Evolutionary conservation across 2,113 vertebrate genomes (phyloP).

Genomic region (Ramphastos sulfuratus): DNA sequence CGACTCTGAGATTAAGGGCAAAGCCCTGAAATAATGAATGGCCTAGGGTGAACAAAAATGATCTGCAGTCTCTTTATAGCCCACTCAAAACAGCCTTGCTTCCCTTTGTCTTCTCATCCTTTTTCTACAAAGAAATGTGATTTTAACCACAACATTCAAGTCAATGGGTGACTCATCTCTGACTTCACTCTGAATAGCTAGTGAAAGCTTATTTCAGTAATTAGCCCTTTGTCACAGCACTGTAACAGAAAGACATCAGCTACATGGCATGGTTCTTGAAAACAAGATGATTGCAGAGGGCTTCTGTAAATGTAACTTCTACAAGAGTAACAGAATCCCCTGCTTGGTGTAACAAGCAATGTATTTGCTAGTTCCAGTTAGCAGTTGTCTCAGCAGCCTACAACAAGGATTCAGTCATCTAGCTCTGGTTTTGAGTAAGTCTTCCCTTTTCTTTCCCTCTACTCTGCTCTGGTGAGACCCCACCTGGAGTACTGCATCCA

Average conservation of each 20-base stretch:
- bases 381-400: background rate
- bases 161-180: background rate
- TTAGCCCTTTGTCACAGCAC: background rate
- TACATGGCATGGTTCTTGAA: background rate
- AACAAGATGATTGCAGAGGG: background rate
- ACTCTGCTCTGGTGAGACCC: no score
- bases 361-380: background rate
- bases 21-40: background rate
- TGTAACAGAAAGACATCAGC: background rate
- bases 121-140: background rate
- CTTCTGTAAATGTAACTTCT: background rate
- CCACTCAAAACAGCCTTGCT: background rate
- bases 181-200: background rate
- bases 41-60: background rate
- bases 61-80: background rate
- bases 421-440: background rate
- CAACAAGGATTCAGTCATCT: background rate
- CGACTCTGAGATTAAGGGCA: background rate
- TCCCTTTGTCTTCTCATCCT: background rate
- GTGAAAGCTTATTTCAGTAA: background rate
- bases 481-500: no score
- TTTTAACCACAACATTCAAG: background rate
- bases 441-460: background rate
- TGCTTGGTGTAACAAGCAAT: background rate
- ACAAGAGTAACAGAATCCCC: fast-evolving